Percentiles rank a stretch among this genome's conserved stretches.
Evolutionary conservation across 2,888 invertebrate species (phyloP).

Genomic region (Chrysolina oricalcia): DNA sequence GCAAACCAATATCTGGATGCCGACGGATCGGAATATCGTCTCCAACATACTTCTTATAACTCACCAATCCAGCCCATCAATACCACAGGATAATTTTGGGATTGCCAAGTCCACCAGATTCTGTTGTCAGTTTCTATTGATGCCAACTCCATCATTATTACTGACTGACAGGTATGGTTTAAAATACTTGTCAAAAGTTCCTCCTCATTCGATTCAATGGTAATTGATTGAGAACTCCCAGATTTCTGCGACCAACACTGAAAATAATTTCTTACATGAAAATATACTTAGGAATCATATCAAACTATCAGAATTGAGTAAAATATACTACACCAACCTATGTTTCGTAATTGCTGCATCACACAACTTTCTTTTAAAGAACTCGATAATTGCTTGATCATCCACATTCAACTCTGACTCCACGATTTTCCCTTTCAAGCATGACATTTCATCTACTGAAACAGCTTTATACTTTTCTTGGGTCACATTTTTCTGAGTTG

Average conservation of each 20-base stretch:
- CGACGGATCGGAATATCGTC: too few species aligned
- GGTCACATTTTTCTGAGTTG: constrained; percentile 2
- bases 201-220: neutral
- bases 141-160: neutral
- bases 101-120: too few species aligned
- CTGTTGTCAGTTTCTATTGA: neutral
- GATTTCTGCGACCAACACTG: neutral
- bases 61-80: too few species aligned
- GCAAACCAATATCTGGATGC: too few species aligned
- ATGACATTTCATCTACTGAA: neutral
- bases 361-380: neutral
- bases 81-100: too few species aligned
- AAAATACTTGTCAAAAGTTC: constrained; percentile 15
- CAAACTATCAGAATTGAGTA: neutral
- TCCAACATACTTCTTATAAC: too few species aligned
- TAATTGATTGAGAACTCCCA: neutral
- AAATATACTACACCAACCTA: neutral
- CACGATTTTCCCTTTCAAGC: constrained; percentile 5
- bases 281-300: neutral
- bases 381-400: neutral
- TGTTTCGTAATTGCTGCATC: neutral
- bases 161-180: constrained; percentile 11
- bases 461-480: constrained; percentile 22
- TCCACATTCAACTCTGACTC: neutral
- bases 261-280: neutral